These are phyloP conservation scores for Ctena decussata DNA, from an alignment of 2,888 invertebrate genomes.

Conservation along the genomic window DNA sequence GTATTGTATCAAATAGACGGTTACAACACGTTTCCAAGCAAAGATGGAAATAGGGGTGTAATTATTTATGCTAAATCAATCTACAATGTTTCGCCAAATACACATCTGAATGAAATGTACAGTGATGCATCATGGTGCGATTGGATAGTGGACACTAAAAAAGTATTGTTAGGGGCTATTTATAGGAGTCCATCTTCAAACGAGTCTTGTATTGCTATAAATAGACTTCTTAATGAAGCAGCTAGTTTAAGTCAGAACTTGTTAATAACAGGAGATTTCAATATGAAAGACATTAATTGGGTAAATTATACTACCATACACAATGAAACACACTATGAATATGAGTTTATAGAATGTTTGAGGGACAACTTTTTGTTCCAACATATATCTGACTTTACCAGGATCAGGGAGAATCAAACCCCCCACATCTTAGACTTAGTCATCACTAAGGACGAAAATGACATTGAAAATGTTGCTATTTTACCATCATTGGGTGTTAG, in stretches of 20 bases:
- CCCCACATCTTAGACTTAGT: constrained; percentile 12
- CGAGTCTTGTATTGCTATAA: not conserved
- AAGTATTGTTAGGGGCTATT: constrained; percentile 7
- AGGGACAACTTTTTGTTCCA: constrained; percentile 23
- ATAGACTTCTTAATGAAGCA: not conserved
- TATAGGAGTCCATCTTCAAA: constrained; percentile 23
- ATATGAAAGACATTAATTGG: constrained; percentile 36
- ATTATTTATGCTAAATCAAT: constrained; percentile 28
- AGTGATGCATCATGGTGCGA: constrained; percentile 20
- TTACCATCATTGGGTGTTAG: constrained; percentile 15
- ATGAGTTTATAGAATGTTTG: constrained; percentile 24
- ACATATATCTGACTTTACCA: constrained; percentile 17
- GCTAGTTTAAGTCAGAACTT: constrained; percentile 7
- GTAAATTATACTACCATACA: constrained; percentile 14
- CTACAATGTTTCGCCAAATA: constrained; percentile 24
- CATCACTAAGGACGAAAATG: constrained; percentile 25
- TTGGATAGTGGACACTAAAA: constrained; percentile 9
- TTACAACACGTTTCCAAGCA: constrained; percentile 23
- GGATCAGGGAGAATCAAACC: constrained; percentile 19
- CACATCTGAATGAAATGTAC: not conserved
- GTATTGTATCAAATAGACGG: constrained; percentile 27
- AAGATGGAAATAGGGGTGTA: constrained; percentile 24
- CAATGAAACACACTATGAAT: constrained; percentile 18
- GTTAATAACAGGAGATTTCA: constrained; percentile 30
- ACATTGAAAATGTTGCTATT: constrained; percentile 9